Base-by-base conservation (phyloP, 2,113 vertebrate genomes). In the Anarhynchus alexandrinus region DNA sequence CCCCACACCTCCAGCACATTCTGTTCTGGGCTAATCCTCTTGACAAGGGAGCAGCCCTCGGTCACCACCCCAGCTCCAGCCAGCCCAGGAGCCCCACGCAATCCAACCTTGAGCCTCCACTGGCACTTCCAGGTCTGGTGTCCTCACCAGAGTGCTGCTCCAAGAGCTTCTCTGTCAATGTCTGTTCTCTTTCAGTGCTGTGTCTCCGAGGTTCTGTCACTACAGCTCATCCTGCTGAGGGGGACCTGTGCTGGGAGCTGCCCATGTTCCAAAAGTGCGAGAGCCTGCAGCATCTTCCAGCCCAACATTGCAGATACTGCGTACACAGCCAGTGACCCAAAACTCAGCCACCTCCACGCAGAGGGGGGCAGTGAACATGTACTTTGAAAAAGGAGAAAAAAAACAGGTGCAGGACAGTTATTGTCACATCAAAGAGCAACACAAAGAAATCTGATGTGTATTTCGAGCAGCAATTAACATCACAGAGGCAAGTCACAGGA, bases 241-340 rank as follows among this genome's bases (percentile, higher is more conserved):
- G 40, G 7, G 32, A 5, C 7, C 30, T 10, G 54, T 58, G 36
- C 47, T 65, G 36, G 49, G 19, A 78, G 12, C 55, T 65, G 40
- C 52, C 51, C 5, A 1, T 3, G 0, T n/a, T 90, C 32, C 36
- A 22, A 9, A 58, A 32, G 34, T 3, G 11, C 57, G 25, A 14
- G 87, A 59, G 55, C 73, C 45, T 5, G 10, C 47, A 73, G 52
- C 1, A 7, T 20, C 34, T 34, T 43, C 71, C 83, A 66, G 64
- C 43, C 51, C 12, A 3, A 52, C 34, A 1, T 2, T 36, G 72
- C 57, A 43, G 13, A 8, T 9, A 40, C 5, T 1, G 11, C 0
- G 2, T 13, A 20, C 27, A 3, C 45, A 79, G 38, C 38, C 77
- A 36, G 71, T 10, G 58, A 26, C 74, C 45, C 81, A 1, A 21